Base-by-base conservation (phyloP, 1,140 invertebrate genomes). In the Drosophila willistoni region DNA sequence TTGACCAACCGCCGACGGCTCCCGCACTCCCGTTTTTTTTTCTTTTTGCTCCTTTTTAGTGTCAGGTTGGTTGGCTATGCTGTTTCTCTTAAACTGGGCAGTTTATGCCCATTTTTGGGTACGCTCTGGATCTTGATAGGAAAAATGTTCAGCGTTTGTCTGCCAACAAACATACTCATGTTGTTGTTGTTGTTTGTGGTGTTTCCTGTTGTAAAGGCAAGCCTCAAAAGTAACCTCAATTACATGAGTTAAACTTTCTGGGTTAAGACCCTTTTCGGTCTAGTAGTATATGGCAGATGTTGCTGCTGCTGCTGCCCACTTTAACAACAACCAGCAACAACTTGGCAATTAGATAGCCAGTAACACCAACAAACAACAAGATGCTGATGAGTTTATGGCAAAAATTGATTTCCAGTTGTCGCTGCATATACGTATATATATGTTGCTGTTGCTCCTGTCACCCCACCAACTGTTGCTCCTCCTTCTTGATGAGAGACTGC, bases 391-490 rank as follows among this genome's bases (percentile, higher is more conserved):
- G 84, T 87, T 87, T 87, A 87, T 87, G 84, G 84, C 80, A 78
- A 87, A 87, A 87, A 87, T 87, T 87, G 84, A 87, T 89, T 87
- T 87, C 84, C 77, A 87, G 84, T 87, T 89, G 84, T 89, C 81
- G 84, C 59, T 69, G 44, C 44, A 47, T 84, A 51, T 69, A 17
- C 66, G 44, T 19, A 47, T 84, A 51, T 69, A 17, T 14, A 47
- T 7, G 17, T 65, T 62, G 56, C 61, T 68, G 60, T 39, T 55
- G 7, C 19, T 13, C 55, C 39, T 14, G n/a, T 29, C 7, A 6
- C 17, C 47, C 33, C 17, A n/a, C 1, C 59, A 39, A 36, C 59
- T 55, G 13, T 9, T 59, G 14, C 29, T 47, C 36, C 62, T 57
- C 39, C 68, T 64, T 73, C 77, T 57, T 83, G 76, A 79, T 74